Base-by-base conservation (phyloP, 2,888 invertebrate species). In the Scaptomyza caliginosa region DNA sequence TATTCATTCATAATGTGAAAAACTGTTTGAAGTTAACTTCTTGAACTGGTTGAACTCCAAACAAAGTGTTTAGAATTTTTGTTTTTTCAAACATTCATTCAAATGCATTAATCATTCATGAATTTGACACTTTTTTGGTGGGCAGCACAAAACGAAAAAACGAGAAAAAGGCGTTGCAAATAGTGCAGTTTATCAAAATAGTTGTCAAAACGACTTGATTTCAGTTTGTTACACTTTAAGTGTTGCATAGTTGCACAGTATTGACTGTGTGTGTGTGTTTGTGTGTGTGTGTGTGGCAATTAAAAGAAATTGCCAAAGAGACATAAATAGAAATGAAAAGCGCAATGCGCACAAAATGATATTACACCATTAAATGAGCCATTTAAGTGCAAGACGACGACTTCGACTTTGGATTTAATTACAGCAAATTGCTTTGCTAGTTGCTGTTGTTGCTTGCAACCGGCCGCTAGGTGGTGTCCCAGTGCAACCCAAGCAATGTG, bases 321-420 rank as follows among this genome's bases (percentile, higher is more conserved):
- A 83, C 86, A 76, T 86, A 81, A 84, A 84, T 77, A 81, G 84
- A 81, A 84, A 81, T 86, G 58, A 80, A 77, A 86, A 74, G 77
- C 84, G 77, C 67, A 69, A 64, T 67, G 68, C 66, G 64, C 65
- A 52, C 67, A 76, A 81, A 81, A 80, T 77, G 86, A 74, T 77
- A 86, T 85, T 88, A 83, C 84, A 86, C 88, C 83, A 85, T 85
- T 85, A 88, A 85, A 83, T 74, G 64, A 54, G 78, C 85, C 85
- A 85, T 86, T 87, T 87, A 87, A 79, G 87, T 69, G 82, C 79
- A 72, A 73, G 78, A 46, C 77, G 67, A 66, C 46, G 30, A 4
- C 34, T 30, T 40, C n/a, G 57, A 19, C 13, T 55, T 21, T 13
- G 42, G 52, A 84, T 72, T 84, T 86, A 81, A 86, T 81, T 81